These are phyloP conservation scores for Cololabis saira DNA, from an alignment of 2,113 vertebrate genomes.

Conservation along the genomic window DNA sequence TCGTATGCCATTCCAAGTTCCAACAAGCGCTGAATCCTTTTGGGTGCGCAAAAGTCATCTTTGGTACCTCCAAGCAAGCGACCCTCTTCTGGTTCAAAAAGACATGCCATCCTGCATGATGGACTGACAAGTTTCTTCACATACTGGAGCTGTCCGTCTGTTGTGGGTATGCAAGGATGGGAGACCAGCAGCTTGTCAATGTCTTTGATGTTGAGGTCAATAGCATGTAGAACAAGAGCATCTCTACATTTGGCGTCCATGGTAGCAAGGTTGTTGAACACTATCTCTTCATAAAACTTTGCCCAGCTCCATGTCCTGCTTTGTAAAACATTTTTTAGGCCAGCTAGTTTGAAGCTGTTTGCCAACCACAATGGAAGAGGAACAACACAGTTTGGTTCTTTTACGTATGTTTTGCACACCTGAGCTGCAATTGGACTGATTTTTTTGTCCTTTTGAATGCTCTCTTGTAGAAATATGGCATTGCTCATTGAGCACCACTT, in stretches of 20 bases:
- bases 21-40: slow-evolving; percentile 76
- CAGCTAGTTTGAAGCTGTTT: slow-evolving; percentile 69
- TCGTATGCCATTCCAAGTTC: slow-evolving; percentile 83
- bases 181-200: slow-evolving; percentile 73
- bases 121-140: slow-evolving; percentile 83
- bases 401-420: slow-evolving; percentile 72
- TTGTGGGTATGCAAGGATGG: slow-evolving; percentile 82
- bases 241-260: slow-evolving; percentile 75
- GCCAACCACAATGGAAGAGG: slow-evolving; percentile 80
- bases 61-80: slow-evolving; percentile 76
- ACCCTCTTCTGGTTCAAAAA: slow-evolving; percentile 79
- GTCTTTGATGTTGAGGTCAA: slow-evolving; percentile 76
- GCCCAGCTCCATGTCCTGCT: slow-evolving; percentile 80
- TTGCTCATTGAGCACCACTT: slow-evolving; percentile 80
- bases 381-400: slow-evolving; percentile 69
- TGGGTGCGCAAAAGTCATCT: slow-evolving; percentile 72
- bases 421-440: slow-evolving; percentile 69
- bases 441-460: slow-evolving; percentile 62
- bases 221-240: slow-evolving; percentile 79
- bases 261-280: slow-evolving; percentile 80
- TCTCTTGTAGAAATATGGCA: slow-evolving; percentile 79
- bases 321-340: slow-evolving; percentile 52
- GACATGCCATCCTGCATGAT: slow-evolving; percentile 70
- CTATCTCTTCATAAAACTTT: slow-evolving; percentile 79
- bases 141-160: slow-evolving; percentile 72